These are phyloP conservation scores for Rhodinocichla rosea DNA, from an alignment of 2,113 vertebrate species.

Conservation along the genomic window DNA sequence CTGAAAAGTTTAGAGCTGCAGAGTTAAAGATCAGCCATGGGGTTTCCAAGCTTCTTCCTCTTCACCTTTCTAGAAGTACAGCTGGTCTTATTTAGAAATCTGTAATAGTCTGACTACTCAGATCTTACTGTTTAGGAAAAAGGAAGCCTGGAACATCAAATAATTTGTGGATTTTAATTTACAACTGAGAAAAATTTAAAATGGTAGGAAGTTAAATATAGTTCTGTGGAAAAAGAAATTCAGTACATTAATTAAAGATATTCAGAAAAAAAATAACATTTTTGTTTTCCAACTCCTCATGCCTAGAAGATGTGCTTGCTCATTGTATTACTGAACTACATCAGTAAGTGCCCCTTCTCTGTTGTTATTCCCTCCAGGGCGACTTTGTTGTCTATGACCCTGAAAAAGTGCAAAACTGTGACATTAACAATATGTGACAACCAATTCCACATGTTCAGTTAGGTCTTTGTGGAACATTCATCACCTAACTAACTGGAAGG, in stretches of 20 bases:
- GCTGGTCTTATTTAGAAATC: background rate
- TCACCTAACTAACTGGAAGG: background rate
- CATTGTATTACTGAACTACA: background rate
- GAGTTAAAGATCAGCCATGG: background rate
- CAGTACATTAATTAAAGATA: background rate
- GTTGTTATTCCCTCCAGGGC: background rate
- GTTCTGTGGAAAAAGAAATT: background rate
- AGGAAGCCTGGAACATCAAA: background rate
- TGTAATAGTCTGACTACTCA: background rate
- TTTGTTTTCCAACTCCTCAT: background rate
- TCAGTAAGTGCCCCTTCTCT: background rate
- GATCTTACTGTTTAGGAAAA: background rate
- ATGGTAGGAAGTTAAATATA: background rate
- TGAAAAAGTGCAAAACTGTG: background rate
- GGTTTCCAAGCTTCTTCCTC: background rate
- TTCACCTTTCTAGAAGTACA: background rate
- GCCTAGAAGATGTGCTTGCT: background rate
- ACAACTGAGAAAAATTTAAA: background rate
- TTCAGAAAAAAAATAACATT: background rate
- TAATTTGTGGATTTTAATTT: background rate
- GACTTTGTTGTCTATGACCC: background rate
- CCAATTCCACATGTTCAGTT: background rate
- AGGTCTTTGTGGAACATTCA: background rate
- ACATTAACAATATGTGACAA: conserved; percentile 9
- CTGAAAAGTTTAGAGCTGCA: background rate